Evolutionary conservation across 2,888 invertebrate species (phyloP), one percentile per base, ranked within the genome.

Genomic region (Clanis bilineata): DNA sequence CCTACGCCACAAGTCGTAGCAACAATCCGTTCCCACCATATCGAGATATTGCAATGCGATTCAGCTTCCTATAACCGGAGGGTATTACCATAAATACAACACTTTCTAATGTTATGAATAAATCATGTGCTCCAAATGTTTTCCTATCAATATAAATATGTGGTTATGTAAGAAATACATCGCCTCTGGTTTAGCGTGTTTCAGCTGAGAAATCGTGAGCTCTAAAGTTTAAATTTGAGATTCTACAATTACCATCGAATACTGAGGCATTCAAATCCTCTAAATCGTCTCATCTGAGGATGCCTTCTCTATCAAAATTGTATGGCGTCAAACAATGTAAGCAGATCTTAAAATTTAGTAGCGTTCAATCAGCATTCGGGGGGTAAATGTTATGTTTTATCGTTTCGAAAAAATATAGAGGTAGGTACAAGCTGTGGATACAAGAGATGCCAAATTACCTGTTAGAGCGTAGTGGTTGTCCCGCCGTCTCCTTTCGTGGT

Each of bases 401-500:
- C 36, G 9, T 9, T n/a, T n/a, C n/a, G n/a, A n/a, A n/a, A n/a
- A n/a, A n/a, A n/a, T n/a, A n/a, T n/a, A n/a, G n/a, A n/a, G 1
- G 15, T 15, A 25, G 9, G 25, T 6, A 25, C 41, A 28, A 2
- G 28, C 3, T 43, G 10, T 43, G 41, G 21, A 25, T 28, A 21
- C 10, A 25, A 43, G 25, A 3, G 25, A 22, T 12, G 12, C 5
- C 44, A n/a, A 58, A 55, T 61, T 80, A 92, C 93, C 96, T 94
- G 84, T 95, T 96, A 38, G 94, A 93, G 64, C 95, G 93, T n/a
- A 93, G 74, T n/a, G 92, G 92, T 61, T 92, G 87, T 0, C 94
- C 94, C 51, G 89, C 91, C 2, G 93, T 88, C 76, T 95, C 95
- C 79, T 95, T 95, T 70, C 94, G 94, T 21, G 95, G 95, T 10